Conservation (phyloP, 2,797 vertebrate species). For the Allobates femoralis region DNA sequence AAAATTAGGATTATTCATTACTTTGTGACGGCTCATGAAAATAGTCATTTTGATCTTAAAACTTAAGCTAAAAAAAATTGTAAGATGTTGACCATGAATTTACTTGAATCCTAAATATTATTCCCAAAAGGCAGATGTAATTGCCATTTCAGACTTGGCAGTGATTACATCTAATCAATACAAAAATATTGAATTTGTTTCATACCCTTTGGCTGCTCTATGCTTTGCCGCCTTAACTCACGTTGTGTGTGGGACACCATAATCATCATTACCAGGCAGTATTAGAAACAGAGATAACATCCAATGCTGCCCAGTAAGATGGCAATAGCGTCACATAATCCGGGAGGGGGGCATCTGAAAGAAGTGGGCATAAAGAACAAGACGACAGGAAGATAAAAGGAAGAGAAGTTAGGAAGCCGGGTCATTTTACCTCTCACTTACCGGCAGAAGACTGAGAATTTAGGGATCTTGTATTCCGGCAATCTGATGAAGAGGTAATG, state of each 20-base stretch:
- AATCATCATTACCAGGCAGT: slow-evolving; percentile 99
- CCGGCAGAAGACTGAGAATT: neutral
- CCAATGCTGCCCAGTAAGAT: slow-evolving; percentile 99
- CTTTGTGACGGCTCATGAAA: neutral
- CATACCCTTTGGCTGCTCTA: slow-evolving; percentile 42
- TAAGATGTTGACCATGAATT: neutral
- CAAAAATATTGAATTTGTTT: slow-evolving; percentile 23
- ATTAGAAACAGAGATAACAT: slow-evolving; percentile 95
- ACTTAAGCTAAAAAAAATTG: neutral
- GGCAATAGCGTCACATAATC: slow-evolving; percentile 82
- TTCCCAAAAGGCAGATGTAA: neutral
- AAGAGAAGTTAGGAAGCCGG: neutral
- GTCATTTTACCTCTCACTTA: slow-evolving; percentile 31
- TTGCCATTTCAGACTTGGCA: neutral
- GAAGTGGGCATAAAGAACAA: slow-evolving; percentile 36
- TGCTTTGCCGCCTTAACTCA: slow-evolving; percentile 50
- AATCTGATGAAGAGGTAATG: neutral
- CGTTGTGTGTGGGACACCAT: slow-evolving; percentile 80
- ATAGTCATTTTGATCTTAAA: neutral
- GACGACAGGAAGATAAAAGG: neutral
- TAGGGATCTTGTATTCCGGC: neutral
- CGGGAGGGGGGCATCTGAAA: slow-evolving; percentile 36
- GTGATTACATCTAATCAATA: neutral
- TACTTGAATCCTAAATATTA: neutral
- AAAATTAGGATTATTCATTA: neutral